Conservation (phyloP, 2,113 vertebrate species). For the Myotis yumanensis region DNA sequence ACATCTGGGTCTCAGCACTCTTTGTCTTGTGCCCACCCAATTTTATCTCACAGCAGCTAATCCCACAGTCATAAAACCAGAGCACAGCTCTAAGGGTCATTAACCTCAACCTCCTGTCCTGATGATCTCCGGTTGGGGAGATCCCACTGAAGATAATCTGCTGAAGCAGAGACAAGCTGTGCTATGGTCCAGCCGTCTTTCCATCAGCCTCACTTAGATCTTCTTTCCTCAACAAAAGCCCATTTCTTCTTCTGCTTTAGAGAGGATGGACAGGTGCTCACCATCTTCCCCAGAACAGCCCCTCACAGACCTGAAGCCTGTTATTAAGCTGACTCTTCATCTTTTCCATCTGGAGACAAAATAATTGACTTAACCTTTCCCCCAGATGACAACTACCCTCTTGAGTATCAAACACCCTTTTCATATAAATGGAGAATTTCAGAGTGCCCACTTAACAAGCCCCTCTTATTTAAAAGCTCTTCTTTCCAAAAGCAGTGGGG, state of each 20-base stretch:
- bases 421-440: conserved; percentile 48
- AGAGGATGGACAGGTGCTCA: conserved; percentile 34
- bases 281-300: conserved; percentile 27
- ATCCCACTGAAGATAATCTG: not conserved
- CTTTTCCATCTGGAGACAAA: conserved; percentile 67
- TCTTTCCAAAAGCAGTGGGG: conserved; percentile 19
- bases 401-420: conserved; percentile 64
- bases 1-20: not conserved
- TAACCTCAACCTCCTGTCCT: not conserved
- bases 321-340: conserved; percentile 54
- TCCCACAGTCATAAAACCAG: not conserved
- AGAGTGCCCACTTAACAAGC: conserved; percentile 54
- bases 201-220: not conserved
- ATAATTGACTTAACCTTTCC: conserved; percentile 72
- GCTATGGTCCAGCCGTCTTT: not conserved
- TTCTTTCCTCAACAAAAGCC: conserved; percentile 34
- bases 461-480: conserved; percentile 41
- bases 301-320: not conserved
- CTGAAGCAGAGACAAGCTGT: not conserved
- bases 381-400: conserved; percentile 53
- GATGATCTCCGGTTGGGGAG: fast-evolving
- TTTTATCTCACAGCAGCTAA: not conserved
- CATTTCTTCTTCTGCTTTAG: not conserved
- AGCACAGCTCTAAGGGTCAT: not conserved
- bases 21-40: not conserved